Evolutionary conservation across 2,888 invertebrate species (phyloP).

Genomic region (Polydesmus complanatus): DNA sequence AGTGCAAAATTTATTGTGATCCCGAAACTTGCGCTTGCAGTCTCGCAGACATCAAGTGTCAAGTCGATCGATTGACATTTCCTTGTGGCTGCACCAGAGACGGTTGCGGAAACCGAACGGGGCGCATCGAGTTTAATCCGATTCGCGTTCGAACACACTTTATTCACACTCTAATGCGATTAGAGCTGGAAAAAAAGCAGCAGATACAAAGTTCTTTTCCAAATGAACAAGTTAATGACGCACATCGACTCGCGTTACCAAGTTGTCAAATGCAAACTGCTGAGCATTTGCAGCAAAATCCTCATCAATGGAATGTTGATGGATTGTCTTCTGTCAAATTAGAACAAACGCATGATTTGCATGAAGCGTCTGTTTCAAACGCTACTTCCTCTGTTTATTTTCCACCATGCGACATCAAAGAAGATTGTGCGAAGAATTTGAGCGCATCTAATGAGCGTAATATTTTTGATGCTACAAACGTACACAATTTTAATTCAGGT

Average conservation of each 20-base stretch:
- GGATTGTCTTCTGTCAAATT: neutral
- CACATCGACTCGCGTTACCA: neutral
- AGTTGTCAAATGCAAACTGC: neutral
- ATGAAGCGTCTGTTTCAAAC: neutral
- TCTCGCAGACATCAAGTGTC: constrained; percentile 89
- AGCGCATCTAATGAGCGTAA: too few species aligned
- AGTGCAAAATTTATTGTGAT: constrained; percentile 83
- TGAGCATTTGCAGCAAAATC: neutral
- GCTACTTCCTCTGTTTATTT: neutral
- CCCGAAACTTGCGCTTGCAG: constrained; percentile 92
- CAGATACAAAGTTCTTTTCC: neutral
- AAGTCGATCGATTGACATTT: constrained; percentile 89
- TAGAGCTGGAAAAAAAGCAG: constrained; percentile 74
- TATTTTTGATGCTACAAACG: too few species aligned
- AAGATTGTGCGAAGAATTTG: too few species aligned
- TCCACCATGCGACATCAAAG: too few species aligned
- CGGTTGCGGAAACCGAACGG: constrained; percentile 80
- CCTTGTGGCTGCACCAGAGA: constrained; percentile 93
- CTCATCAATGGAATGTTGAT: neutral
- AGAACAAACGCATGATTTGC: neutral
- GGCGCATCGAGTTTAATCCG: constrained; percentile 92
- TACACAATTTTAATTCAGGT: too few species aligned
- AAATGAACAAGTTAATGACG: neutral
- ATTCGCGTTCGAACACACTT: constrained; percentile 90
- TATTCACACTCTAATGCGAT: constrained; percentile 87